Base-by-base conservation (phyloP, 2,797 vertebrate genomes). In the Garrulus glandarius region DNA sequence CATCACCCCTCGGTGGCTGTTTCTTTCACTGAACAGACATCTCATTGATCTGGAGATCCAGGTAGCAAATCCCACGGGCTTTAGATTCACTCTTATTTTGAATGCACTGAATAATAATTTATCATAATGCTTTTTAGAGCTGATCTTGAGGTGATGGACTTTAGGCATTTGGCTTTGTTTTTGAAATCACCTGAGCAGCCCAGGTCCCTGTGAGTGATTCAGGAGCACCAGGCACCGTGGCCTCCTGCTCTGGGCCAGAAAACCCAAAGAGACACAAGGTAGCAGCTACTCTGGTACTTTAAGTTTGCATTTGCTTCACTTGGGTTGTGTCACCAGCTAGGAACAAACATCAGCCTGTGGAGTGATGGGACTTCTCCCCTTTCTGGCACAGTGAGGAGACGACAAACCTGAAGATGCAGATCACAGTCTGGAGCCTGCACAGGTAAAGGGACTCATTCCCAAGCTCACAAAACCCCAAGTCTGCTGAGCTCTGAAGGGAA, bases 201-300 rank as follows among this genome's bases (percentile, higher is more conserved):
- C 56, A 26, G 26, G 47, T 64, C 18, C 17, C 63, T 30, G 27
- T 9, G 1, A 43, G 71, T 0, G 4, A 84, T 15, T 27, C 29
- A 63, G 32, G 27, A 88, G 37, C 34, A 72, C 6, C n/a, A 29
- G 26, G 41, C 17, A 52, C 11, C 0, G 0, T 2, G 8, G 34
- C 23, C 29, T 63, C 65, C n/a, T 68, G 22, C 79, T 88, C 83
- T 15, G 49, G 34, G 24, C 53, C 64, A 49, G 11, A 34, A 76
- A 81, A 47, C 15, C 34, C 30, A 4, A 30, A 14, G 18, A 17
- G 44, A 63, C 10, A 5, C 14, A 67, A 67, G 32, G 24, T 1
- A 49, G 24, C 71, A 89, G 78, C 72, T 29, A 22, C 18, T 47
- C 26, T 52, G 77, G 19, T 2, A 29, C 22, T 37, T 65, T 15